These are phyloP conservation scores for Patella ulyssiponensis DNA, from an alignment of 2,888 invertebrate species.

Conservation along the genomic window DNA sequence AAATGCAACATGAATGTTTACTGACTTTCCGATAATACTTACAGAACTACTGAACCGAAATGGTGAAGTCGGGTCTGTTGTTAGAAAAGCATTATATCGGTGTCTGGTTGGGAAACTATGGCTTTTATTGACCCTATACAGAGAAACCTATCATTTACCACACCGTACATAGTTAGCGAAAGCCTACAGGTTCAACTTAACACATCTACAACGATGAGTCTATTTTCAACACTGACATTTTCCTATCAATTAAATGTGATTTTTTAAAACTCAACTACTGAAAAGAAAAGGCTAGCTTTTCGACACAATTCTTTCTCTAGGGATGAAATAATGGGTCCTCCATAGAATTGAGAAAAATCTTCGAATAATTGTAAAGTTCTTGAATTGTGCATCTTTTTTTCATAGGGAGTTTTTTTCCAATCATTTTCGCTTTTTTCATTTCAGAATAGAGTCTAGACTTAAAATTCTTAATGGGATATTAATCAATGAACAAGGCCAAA, in stretches of 20 bases:
- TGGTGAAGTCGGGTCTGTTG: background rate
- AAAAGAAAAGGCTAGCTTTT: slow-evolving; percentile 6
- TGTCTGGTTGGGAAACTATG: slow-evolving; percentile 5
- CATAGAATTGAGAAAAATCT: background rate
- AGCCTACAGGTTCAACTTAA: slow-evolving; percentile 5
- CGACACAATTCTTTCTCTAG: background rate
- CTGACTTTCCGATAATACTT: background rate
- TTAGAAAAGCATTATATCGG: slow-evolving; percentile 1
- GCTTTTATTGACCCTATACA: slow-evolving; percentile 2
- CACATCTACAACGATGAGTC: background rate
- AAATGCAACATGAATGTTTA: slow-evolving; percentile 1
- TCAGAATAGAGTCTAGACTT: background rate
- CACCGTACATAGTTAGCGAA: background rate
- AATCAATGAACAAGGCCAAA: too few species aligned
- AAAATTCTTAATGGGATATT: too few species aligned
- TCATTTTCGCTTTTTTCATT: background rate
- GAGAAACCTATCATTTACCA: slow-evolving; percentile 7
- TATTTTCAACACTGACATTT: slow-evolving; percentile 6
- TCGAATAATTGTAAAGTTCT: background rate
- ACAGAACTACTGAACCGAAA: background rate
- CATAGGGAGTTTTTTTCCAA: background rate
- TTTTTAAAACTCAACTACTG: background rate
- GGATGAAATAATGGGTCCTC: background rate
- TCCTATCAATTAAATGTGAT: slow-evolving; percentile 11
- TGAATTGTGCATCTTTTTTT: background rate